Evolutionary conservation across 2,113 vertebrate genomes (phyloP).

Genomic region (Rhineura floridana): DNA sequence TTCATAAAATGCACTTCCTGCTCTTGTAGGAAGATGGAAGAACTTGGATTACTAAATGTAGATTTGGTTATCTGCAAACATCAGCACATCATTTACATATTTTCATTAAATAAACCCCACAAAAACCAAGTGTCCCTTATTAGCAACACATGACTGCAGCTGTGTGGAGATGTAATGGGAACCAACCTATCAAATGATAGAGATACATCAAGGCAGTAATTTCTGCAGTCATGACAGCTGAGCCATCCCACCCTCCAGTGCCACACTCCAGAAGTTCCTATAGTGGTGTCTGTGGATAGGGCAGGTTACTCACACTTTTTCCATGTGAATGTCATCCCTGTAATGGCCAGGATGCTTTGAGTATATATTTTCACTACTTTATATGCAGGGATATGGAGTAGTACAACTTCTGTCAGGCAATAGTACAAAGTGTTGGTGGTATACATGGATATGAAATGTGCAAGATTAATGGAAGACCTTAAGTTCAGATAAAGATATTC

Average conservation of each 20-base stretch:
- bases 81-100: neutral
- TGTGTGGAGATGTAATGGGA: too few species aligned
- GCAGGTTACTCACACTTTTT: neutral
- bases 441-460: neutral
- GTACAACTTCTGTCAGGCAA: neutral
- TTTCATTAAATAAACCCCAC: neutral
- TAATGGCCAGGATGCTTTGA: neutral
- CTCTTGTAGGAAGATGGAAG: neutral
- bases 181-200: fast-evolving
- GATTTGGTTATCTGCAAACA: neutral
- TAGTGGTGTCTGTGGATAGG: neutral
- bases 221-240: neutral
- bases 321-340: neutral
- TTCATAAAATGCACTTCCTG: too few species aligned
- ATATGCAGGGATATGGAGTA: neutral
- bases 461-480: neutral
- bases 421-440: too few species aligned
- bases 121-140: too few species aligned
- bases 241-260: neutral
- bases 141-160: too few species aligned
- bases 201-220: neutral
- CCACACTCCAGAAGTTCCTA: neutral
- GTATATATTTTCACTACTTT: neutral
- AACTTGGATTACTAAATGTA: neutral
- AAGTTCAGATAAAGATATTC: neutral